Conservation (phyloP, 1,140 invertebrate species). For the Notospermus geniculatus region DNA sequence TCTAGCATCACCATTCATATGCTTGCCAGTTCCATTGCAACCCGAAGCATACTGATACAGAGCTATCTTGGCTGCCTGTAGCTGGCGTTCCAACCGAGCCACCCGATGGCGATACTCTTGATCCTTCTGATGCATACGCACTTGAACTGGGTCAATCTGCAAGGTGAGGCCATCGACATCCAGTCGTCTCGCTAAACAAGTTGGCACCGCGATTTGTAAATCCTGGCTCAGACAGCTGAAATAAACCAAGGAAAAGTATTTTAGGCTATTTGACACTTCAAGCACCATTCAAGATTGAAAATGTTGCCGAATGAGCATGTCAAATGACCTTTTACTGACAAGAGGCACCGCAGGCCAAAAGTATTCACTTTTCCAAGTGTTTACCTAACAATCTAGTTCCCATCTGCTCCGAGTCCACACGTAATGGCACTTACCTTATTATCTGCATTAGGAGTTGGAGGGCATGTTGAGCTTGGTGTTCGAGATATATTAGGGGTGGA, state of each 20-base stretch:
- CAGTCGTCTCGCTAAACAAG: constrained; percentile 44
- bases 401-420: too few relatives aligned
- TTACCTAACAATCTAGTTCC: too few relatives aligned
- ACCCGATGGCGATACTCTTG: constrained; percentile 71
- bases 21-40: constrained; percentile 23
- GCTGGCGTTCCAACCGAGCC: constrained; percentile 67
- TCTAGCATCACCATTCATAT: too few relatives aligned
- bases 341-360: too few relatives aligned
- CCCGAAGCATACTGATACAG: constrained; percentile 70
- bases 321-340: too few relatives aligned
- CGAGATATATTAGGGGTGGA: constrained; percentile 34
- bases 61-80: constrained; percentile 68
- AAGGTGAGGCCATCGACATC: constrained; percentile 79
- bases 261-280: too few relatives aligned
- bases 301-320: too few relatives aligned
- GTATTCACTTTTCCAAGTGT: too few relatives aligned
- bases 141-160: constrained; percentile 74
- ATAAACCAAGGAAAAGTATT: too few relatives aligned
- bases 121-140: constrained; percentile 75
- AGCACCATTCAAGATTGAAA: too few relatives aligned
- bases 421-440: constrained; percentile 13
- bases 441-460: constrained; percentile 38
- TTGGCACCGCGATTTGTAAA: constrained; percentile 21
- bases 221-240: constrained; percentile 25
- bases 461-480: constrained; percentile 40